Base-by-base conservation (phyloP, 2,888 invertebrate genomes). In the Philereme transversata region DNA sequence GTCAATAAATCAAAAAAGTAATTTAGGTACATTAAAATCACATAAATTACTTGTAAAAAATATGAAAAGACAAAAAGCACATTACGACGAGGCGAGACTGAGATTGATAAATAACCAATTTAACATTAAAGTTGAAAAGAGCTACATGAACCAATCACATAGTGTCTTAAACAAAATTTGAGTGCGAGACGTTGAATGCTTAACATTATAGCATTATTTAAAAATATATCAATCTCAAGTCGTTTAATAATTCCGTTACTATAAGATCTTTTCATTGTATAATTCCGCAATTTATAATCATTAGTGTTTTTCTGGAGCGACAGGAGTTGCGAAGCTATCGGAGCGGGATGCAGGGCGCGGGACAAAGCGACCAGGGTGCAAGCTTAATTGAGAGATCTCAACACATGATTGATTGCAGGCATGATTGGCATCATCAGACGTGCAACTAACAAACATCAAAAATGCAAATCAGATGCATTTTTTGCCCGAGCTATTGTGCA, bases 201-300 rank as follows among this genome's bases (percentile, higher is more conserved):
- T 11, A 52, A 67, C 68, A 57, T 65, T 56, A 67, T 69, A 72
- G 7, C 49, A 51, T 60, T 22, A 48, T 58, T 58, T 51, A 48
- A 58, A 63, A 71, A 71, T 61, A 58, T 57, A 68, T 70, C 66
- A 75, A 76, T 73, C 64, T 52, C 65, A 71, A 68, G 69, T 70
- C 67, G 73, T 79, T 79, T 75, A 77, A 79, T 77, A 78, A 60
- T 75, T 58, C 83, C 81, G 83, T 83, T 86, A 82, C 74, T 59
- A 67, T 41, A 54, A 74, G 71, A 76, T 65, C 65, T 82, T 79
- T 83, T 70, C 75, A 76, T 77, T 79, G 88, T 80, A 90, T 89
- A 90, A 90, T 87, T 83, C 73, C 62, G 79, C 84, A 84, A 90
- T 90, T 88, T 87, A 87, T 89, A 86, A 90, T 86, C 86, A 88